Evolutionary conservation across 2,113 vertebrate genomes (phyloP).

Genomic region (Oncorhynchus masou): DNA sequence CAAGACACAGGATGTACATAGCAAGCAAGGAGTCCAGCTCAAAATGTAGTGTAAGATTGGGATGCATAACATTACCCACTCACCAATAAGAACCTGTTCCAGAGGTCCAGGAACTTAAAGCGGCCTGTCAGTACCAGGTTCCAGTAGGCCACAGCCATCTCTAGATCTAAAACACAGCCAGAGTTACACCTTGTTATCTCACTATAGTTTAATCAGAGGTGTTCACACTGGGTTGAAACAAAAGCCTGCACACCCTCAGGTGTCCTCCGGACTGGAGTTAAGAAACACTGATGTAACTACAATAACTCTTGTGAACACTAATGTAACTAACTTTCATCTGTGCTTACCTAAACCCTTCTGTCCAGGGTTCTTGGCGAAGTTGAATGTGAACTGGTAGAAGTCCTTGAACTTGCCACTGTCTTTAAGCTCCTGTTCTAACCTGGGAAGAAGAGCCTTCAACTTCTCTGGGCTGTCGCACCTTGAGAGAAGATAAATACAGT

Average conservation of each 20-base stretch:
- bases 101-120: slow-evolving; percentile 97
- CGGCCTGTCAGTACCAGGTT: slow-evolving; percentile 91
- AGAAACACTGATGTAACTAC: no score
- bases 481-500: slow-evolving; percentile 22
- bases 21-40: neutral
- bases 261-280: no score
- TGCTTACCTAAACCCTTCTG: no score
- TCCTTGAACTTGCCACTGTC: no score
- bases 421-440: slow-evolving; percentile 87
- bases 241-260: no score
- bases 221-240: slow-evolving; percentile 10
- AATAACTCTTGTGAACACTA: neutral
- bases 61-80: slow-evolving; percentile 16
- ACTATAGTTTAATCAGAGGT: no score
- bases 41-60: no score
- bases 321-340: no score
- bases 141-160: slow-evolving; percentile 97
- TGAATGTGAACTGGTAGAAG: no score
- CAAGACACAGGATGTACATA: neutral
- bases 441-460: slow-evolving; percentile 84
- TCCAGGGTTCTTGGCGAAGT: no score
- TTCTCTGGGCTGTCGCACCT: slow-evolving; percentile 94
- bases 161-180: slow-evolving; percentile 80
- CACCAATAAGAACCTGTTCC: slow-evolving; percentile 96
- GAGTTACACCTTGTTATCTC: no score